A percentile compares a stretch with the other conserved stretches of the same genome.
Evolutionary conservation across 2,113 vertebrate species (phyloP).

Genomic region (Upupa epops): DNA sequence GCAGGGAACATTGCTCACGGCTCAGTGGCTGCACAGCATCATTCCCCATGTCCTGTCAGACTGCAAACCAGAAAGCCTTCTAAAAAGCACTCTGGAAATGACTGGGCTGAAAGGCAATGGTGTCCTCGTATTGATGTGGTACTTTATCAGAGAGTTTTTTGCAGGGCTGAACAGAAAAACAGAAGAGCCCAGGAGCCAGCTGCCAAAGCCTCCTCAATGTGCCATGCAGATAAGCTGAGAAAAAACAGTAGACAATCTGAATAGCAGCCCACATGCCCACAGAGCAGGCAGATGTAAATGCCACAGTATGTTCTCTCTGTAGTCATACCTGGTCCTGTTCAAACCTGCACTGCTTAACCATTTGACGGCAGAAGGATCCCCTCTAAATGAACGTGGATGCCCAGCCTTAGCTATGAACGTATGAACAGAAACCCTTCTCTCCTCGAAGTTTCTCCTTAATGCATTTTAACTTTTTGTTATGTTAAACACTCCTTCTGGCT

Average conservation of each 20-base stretch:
- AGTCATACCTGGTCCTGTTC: not conserved
- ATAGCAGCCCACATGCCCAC: not conserved
- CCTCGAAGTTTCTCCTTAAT: not conserved
- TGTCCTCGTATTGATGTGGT: not conserved
- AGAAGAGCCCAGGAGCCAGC: not conserved
- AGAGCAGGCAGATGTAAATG: not conserved
- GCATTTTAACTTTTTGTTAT: not conserved
- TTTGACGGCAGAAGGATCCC: not conserved
- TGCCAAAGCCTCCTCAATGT: not conserved
- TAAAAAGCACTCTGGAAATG: not conserved
- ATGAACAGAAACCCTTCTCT: not conserved
- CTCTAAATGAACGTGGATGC: not conserved
- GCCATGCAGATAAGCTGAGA: not conserved
- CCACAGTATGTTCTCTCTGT: not conserved
- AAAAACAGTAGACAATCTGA: conserved; percentile 11
- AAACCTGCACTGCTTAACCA: not conserved
- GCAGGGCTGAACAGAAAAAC: not conserved
- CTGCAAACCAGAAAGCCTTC: not conserved
- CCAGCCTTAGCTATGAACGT: not conserved
- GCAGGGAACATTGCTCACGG: not conserved
- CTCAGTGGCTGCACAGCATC: not conserved
- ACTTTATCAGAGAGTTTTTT: not conserved
- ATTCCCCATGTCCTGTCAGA: not conserved
- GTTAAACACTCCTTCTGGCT: not conserved
- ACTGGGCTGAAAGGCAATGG: not conserved